phyloP scores from a whole-genome alignment of 2,888 invertebrate species.

The Reticulitermes lucifugus region DNA sequence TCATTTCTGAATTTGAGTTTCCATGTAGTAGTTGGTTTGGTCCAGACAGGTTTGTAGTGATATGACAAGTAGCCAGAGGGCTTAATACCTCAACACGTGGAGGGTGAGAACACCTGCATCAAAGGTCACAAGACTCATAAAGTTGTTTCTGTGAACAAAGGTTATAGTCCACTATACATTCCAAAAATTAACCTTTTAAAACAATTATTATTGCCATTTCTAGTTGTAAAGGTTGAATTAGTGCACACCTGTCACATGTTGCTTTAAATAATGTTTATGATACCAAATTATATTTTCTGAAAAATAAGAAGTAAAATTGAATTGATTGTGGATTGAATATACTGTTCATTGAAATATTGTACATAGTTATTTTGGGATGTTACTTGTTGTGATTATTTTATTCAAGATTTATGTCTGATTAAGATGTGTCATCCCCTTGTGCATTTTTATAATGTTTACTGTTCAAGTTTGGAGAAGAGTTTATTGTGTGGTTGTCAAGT shows the following conservation, averaged over 20 bases:
- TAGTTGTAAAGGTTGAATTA: not conserved
- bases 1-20: too few relatives aligned
- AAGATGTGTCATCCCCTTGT: not conserved
- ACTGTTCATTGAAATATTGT: not conserved
- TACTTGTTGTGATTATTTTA: too few relatives aligned
- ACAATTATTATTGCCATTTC: not conserved
- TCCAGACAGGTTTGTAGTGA: too few relatives aligned
- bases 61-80: too few relatives aligned
- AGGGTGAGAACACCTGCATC: too few relatives aligned
- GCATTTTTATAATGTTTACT: constrained; percentile 8
- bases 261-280: not conserved
- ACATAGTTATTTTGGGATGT: not conserved
- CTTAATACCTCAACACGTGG: too few relatives aligned
- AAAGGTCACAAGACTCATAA: not conserved
- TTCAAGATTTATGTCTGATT: not conserved
- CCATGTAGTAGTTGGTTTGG: too few relatives aligned
- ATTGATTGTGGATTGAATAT: not conserved
- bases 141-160: not conserved
- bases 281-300: not conserved
- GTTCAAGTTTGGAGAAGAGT: constrained; percentile 33
- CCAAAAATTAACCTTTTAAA: not conserved
- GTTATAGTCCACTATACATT: not conserved
- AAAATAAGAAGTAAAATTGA: not conserved
- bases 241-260: not conserved
- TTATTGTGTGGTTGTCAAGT: constrained; percentile 19